These are phyloP conservation scores for Gallirallus australis DNA, from an alignment of 2,797 vertebrate genomes.

Conservation along the genomic window DNA sequence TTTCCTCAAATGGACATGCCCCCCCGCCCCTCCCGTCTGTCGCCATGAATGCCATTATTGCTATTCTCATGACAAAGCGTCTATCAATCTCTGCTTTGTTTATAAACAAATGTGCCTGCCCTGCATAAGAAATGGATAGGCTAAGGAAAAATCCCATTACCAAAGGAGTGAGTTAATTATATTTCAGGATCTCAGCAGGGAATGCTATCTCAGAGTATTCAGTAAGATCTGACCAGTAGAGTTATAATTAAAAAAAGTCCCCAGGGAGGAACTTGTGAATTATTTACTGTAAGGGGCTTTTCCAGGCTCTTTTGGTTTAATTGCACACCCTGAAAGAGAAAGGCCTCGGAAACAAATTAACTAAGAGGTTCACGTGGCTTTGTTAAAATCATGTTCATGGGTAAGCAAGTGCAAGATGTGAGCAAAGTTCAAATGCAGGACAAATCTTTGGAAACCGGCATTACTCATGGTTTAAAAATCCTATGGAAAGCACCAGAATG, in stretches of 20 bases:
- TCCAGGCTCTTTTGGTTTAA: conserved; percentile 62
- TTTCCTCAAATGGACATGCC: conserved; percentile 43
- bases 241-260: conserved; percentile 66
- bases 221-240: conserved; percentile 64
- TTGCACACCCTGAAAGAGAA: conserved; percentile 26
- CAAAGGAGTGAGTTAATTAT: conserved; percentile 58
- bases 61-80: conserved; percentile 30
- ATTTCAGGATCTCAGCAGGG: conserved; percentile 56
- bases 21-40: neutral
- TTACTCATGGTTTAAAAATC: neutral
- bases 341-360: conserved; percentile 31
- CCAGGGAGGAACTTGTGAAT: conserved; percentile 64
- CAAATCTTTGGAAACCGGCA: neutral
- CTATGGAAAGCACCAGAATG: neutral
- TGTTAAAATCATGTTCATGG: neutral
- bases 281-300: conserved; percentile 72
- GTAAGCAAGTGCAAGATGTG: neutral
- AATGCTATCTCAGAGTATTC: conserved; percentile 48
- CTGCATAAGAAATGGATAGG: conserved; percentile 12
- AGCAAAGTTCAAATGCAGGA: conserved; percentile 16
- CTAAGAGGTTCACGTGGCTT: neutral
- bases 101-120: conserved; percentile 61
- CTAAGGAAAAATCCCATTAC: conserved; percentile 56
- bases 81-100: conserved; percentile 61
- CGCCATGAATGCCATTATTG: conserved; percentile 19